Evolutionary conservation across 2,113 vertebrate species (phyloP), one percentile per base, ranked within the genome.

Genomic region (Electrona antarctica): DNA sequence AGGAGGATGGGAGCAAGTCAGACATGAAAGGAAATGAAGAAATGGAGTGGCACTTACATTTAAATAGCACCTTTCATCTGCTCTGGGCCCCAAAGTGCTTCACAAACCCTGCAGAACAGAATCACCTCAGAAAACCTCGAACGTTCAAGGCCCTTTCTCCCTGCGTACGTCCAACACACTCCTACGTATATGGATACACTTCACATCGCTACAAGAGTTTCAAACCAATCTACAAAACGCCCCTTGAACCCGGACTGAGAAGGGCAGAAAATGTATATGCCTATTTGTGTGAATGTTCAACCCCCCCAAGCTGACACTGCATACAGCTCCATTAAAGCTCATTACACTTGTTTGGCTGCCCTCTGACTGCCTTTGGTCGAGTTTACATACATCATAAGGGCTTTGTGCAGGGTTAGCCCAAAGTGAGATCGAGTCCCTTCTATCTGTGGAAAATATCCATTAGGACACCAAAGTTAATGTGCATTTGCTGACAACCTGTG

Each of bases 31-130:
- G 89, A 93, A 92, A 93, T 94, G 91, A 93, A 92, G 92, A 92
- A 93, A 94, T 93, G 93, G 84, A 93, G 91, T 92, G 92, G 91
- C 93, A 94, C 93, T 94, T 94, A 94, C 93, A 94, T 94, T 94
- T 94, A 94, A 93, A 94, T 94, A 92, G 93, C 93, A 93, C 93
- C 93, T 93, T 94, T 94, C 93, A 94, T 94, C 93, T 94, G 93
- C 93, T 94, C 93, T 90, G 93, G 93, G 90, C 92, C 93, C 93
- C 93, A 94, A 93, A 94, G 92, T 91, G 93, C 93, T 92, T 94
- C 93, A 93, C 93, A 94, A 91, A 94, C 93, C 93, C 93, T 94
- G 93, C 92, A 94, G 93, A 94, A 94, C 92, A 94, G 90, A 94
- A 94, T 93, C 88, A 94, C 92, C 93, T 93, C 91, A 94, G 93